Evolutionary conservation across 2,888 invertebrate species (phyloP).

Genomic region (Koerneria pararmatus): DNA sequence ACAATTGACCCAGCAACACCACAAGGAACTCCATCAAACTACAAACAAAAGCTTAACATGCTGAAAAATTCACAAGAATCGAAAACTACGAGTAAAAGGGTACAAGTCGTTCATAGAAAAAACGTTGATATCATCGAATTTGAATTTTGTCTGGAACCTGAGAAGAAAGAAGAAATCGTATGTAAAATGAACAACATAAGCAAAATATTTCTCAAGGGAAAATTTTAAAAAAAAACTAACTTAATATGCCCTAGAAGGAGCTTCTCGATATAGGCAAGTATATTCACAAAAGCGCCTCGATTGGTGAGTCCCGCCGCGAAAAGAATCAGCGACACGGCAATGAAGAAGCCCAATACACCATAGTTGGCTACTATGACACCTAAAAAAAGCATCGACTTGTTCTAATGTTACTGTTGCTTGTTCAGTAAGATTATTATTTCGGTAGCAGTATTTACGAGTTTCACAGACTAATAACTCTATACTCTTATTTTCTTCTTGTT

Average conservation of each 20-base stretch:
- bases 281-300: neutral
- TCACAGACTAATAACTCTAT: too few relatives aligned
- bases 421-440: neutral
- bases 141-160: too few relatives aligned
- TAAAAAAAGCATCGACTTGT: neutral
- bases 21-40: slow-evolving; percentile 14
- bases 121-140: too few relatives aligned
- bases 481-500: neutral
- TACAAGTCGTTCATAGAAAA: too few relatives aligned
- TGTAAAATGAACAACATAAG: too few relatives aligned
- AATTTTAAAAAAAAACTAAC: neutral
- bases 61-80: neutral
- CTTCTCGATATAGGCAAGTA: slow-evolving; percentile 12
- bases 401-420: neutral
- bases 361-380: slow-evolving; percentile 20
- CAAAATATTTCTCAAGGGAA: too few relatives aligned
- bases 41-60: neutral
- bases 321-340: slow-evolving; percentile 17
- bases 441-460: too few relatives aligned
- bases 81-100: too few relatives aligned
- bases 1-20: slow-evolving; percentile 5
- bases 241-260: neutral
- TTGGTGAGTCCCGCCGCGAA: slow-evolving; percentile 19
- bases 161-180: too few relatives aligned
- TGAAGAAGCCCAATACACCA: slow-evolving; percentile 19